Evolutionary conservation across 1,140 invertebrate species (phyloP).

Genomic region (Hestina assimilis): DNA sequence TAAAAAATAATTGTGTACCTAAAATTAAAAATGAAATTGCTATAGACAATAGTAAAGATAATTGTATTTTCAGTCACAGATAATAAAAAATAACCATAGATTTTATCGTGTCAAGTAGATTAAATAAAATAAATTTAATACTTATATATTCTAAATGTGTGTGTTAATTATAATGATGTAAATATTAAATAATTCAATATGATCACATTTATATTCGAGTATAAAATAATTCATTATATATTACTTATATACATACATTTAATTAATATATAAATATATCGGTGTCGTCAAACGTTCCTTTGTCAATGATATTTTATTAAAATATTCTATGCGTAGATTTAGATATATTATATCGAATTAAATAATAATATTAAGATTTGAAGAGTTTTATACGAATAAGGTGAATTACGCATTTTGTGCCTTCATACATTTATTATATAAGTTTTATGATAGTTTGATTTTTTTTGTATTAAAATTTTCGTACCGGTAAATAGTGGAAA

Average conservation of each 20-base stretch:
- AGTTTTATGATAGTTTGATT: too few species aligned
- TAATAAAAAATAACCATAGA: constrained; percentile 16
- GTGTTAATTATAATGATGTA: constrained; percentile 40
- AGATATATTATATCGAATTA: constrained; percentile 31
- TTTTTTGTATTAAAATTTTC: too few species aligned
- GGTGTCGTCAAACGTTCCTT: constrained; percentile 66
- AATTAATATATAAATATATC: constrained; percentile 49
- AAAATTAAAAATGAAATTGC: too few species aligned
- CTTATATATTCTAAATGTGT: constrained; percentile 55
- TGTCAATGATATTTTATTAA: constrained; percentile 60
- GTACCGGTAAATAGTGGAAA: too few species aligned
- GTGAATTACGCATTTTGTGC: constrained; percentile 52
- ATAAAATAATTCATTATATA: constrained; percentile 42
- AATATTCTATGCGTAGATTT: constrained; percentile 56
- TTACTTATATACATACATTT: constrained; percentile 51
- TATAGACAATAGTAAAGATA: neutral
- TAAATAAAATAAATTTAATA: constrained; percentile 20
- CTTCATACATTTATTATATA: neutral
- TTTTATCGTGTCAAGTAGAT: constrained; percentile 39
- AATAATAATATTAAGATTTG: constrained; percentile 1
- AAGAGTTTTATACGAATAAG: constrained; percentile 42
- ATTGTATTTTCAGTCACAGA: constrained; percentile 21
- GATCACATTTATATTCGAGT: constrained; percentile 61
- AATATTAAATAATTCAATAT: constrained; percentile 54
- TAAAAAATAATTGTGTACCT: too few species aligned